Evolutionary conservation across 2,113 vertebrate genomes (phyloP).

Genomic region (Athene cunicularia): DNA sequence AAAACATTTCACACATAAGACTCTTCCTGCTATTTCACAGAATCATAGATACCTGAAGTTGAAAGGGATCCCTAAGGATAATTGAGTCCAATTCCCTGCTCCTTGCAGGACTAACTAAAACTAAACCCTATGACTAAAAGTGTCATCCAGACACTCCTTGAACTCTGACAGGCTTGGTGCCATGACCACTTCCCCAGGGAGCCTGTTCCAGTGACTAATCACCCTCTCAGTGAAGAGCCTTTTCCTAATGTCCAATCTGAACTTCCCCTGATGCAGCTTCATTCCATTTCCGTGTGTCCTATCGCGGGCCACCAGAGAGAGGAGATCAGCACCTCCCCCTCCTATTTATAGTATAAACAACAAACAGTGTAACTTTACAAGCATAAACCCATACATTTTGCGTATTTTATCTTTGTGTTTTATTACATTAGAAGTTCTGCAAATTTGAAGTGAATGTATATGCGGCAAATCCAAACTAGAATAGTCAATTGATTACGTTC

Average conservation of each 20-base stretch:
- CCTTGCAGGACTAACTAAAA: neutral
- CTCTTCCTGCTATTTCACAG: neutral
- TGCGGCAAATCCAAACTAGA: neutral
- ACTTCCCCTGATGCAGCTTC: neutral
- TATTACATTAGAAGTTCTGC: neutral
- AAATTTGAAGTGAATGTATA: neutral
- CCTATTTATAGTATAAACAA: neutral
- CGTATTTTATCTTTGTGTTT: neutral
- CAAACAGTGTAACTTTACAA: neutral
- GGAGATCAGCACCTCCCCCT: neutral
- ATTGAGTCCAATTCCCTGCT: neutral
- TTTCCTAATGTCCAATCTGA: neutral
- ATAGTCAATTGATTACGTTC: neutral
- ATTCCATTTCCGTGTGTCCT: neutral
- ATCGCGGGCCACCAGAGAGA: rapidly evolving
- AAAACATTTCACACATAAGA: neutral
- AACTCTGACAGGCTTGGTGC: neutral
- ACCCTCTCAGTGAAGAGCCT: neutral
- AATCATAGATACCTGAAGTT: neutral
- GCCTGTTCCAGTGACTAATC: neutral
- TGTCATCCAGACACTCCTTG: rapidly evolving
- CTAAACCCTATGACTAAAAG: neutral
- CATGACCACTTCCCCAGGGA: neutral
- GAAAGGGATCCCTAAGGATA: neutral
- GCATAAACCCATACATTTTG: neutral